Evolutionary conservation across 2,113 vertebrate species (phyloP).

Genomic region (Origma solitaria): DNA sequence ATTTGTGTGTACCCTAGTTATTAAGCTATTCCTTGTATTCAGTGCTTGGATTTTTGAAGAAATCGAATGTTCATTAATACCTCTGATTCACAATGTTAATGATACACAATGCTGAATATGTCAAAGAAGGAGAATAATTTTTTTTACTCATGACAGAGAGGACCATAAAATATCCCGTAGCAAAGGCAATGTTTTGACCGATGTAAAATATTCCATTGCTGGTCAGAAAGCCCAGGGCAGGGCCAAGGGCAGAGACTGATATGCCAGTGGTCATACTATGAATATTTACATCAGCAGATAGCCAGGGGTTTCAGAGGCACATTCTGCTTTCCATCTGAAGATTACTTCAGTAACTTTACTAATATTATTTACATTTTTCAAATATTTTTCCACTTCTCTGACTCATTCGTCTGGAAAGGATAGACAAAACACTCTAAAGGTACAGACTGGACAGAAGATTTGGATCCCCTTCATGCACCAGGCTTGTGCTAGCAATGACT

Average conservation of each 20-base stretch:
- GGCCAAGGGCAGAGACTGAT: background rate
- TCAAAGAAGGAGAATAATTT: background rate
- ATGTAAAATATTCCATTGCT: background rate
- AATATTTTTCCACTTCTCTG: background rate
- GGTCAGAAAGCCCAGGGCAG: background rate
- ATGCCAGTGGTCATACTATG: background rate
- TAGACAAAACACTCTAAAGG: background rate
- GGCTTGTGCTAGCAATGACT: background rate
- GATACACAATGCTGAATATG: background rate
- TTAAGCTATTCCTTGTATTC: background rate
- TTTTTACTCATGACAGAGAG: background rate
- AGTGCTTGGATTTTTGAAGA: background rate
- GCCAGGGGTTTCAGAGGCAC: background rate
- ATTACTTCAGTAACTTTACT: background rate
- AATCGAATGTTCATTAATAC: background rate
- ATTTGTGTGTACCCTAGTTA: background rate
- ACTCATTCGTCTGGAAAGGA: background rate
- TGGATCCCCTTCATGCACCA: background rate
- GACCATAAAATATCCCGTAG: background rate
- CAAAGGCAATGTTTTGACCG: background rate
- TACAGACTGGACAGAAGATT: background rate
- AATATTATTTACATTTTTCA: background rate
- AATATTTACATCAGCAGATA: background rate
- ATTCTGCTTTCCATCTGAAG: background rate
- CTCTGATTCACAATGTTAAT: background rate